phyloP scores from a whole-genome alignment of 2,888 invertebrate species.

The Cartodere bifasciata region DNA sequence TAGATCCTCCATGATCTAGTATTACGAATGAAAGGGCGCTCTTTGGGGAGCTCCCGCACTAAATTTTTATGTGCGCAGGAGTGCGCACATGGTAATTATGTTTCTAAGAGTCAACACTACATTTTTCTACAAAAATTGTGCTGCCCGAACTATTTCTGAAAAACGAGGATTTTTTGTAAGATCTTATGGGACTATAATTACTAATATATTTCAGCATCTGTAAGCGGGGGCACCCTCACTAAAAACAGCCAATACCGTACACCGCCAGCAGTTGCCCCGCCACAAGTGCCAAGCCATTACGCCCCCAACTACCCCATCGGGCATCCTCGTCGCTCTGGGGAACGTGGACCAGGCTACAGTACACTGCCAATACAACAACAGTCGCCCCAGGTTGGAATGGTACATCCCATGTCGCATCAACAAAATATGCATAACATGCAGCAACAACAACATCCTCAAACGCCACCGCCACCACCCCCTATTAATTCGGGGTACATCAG shows the following conservation, averaged over 20 bases:
- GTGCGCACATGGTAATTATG: no score
- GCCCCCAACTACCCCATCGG: slow-evolving; percentile 88
- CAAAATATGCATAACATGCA: slow-evolving; percentile 28
- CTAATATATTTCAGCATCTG: slow-evolving; percentile 4
- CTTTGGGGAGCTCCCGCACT: no score
- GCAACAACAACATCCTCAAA: slow-evolving; percentile 37
- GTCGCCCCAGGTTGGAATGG: slow-evolving; percentile 73
- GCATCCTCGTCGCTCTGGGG: slow-evolving; percentile 50
- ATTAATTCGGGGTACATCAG: slow-evolving; percentile 34
- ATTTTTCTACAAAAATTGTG: no score
- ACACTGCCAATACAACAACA: slow-evolving; percentile 53
- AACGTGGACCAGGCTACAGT: slow-evolving; percentile 61
- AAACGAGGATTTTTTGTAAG: neutral
- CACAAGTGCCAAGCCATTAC: slow-evolving; percentile 93
- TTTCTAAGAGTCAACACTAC: no score
- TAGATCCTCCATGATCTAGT: no score
- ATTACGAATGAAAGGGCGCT: no score
- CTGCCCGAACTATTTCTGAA: no score
- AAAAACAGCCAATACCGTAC: slow-evolving; percentile 79
- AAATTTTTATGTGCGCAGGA: no score
- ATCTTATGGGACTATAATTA: neutral
- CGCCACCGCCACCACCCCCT: slow-evolving; percentile 53
- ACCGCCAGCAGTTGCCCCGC: slow-evolving; percentile 93
- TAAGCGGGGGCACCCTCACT: slow-evolving; percentile 43
- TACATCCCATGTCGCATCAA: slow-evolving; percentile 56